These are phyloP conservation scores for Caenorhabditis becei DNA, from an alignment of 2,888 invertebrate species.

Conservation along the genomic window DNA sequence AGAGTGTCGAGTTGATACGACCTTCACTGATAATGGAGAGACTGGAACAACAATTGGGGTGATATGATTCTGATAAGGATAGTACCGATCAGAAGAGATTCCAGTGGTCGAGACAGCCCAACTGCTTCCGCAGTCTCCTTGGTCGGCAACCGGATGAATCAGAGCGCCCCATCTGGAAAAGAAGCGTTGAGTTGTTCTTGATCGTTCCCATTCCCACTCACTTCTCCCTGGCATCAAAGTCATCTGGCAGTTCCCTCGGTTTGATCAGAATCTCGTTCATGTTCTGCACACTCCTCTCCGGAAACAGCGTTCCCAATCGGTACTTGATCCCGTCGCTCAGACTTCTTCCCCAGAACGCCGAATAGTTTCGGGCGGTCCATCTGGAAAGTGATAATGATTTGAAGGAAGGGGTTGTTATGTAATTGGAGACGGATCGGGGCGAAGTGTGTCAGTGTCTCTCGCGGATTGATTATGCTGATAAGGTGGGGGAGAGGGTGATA, in stretches of 20 bases:
- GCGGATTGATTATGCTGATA: background rate
- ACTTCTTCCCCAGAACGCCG: conserved; percentile 90
- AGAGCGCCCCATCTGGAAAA: conserved; percentile 86
- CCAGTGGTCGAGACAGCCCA: conserved; percentile 92
- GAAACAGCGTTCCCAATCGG: conserved; percentile 87
- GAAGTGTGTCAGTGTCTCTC: conserved; percentile 42
- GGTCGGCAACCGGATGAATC: conserved; percentile 86
- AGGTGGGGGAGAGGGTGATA: conserved; percentile 2
- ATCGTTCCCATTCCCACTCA: conserved; percentile 35
- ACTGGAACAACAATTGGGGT: conserved; percentile 37
- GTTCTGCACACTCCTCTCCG: conserved; percentile 84
- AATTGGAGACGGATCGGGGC: conserved; percentile 13
- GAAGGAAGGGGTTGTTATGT: conserved; percentile 24
- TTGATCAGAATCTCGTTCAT: conserved; percentile 84
- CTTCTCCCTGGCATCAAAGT: conserved; percentile 88
- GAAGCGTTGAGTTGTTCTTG: too few species aligned
- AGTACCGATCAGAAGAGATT: conserved; percentile 76
- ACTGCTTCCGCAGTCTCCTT: conserved; percentile 88
- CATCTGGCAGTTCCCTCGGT: conserved; percentile 85
- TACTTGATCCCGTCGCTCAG: conserved; percentile 89
- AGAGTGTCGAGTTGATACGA: conserved; percentile 86
- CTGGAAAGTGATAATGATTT: conserved; percentile 82
- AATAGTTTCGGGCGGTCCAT: conserved; percentile 90
- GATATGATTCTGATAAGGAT: background rate
- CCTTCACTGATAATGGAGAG: conserved; percentile 91